Evolutionary conservation across 1,140 invertebrate genomes (phyloP).

Genomic region (Campoletis sonorensis): DNA sequence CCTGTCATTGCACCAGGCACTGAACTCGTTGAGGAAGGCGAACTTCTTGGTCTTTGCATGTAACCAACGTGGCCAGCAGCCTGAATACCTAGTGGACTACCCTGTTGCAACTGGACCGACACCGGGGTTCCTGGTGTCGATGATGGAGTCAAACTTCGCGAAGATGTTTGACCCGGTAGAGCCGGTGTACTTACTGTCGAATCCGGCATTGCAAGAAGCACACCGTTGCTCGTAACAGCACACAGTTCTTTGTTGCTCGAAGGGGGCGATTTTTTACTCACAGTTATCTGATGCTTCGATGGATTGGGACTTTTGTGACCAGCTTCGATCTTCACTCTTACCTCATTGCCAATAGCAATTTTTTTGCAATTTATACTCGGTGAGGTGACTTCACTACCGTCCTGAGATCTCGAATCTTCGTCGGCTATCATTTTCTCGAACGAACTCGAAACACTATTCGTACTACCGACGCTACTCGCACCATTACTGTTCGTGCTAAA

Average conservation of each 20-base stretch:
- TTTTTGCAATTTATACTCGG: constrained; percentile 77
- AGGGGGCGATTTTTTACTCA: constrained; percentile 71
- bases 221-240: constrained; percentile 72
- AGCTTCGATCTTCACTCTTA: constrained; percentile 80
- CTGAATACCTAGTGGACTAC: constrained; percentile 72
- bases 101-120: constrained; percentile 77
- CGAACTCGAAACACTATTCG: constrained; percentile 80
- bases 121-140: constrained; percentile 81
- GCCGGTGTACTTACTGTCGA: constrained; percentile 72
- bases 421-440: constrained; percentile 85
- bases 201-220: constrained; percentile 72
- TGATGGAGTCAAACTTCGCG: constrained; percentile 81
- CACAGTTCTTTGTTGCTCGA: constrained; percentile 69
- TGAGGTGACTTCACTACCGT: constrained; percentile 78
- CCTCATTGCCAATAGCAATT: constrained; percentile 56
- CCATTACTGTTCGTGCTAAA: constrained; percentile 84
- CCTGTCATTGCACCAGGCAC: constrained; percentile 58
- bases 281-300: constrained; percentile 75
- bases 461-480: constrained; percentile 83
- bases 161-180: constrained; percentile 74
- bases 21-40: constrained; percentile 70
- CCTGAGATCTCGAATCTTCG: constrained; percentile 84
- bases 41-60: constrained; percentile 73
- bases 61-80: constrained; percentile 64
- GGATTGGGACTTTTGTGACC: constrained; percentile 80